Base-by-base conservation (phyloP, 2,797 vertebrate species). In the Arremon aurantiirostris region DNA sequence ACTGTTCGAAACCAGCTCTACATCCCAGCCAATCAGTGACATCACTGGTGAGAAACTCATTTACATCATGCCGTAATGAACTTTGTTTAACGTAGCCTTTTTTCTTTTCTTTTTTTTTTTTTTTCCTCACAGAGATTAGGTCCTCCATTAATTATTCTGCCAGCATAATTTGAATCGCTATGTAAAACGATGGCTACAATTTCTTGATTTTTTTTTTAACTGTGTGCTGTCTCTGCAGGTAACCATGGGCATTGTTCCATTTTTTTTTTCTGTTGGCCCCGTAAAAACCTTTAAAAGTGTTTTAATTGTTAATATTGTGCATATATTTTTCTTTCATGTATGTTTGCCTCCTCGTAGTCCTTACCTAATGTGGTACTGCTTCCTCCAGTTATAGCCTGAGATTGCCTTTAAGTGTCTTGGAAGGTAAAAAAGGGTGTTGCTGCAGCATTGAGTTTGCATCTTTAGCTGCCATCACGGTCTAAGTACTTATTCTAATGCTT, bases 11-110 rank as follows among this genome's bases (percentile, higher is more conserved):
- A 98, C 97, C 97, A 97, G 97, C 98, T 98, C 97, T 97, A 97
- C 98, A 96, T 97, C 97, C 97, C 97, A 98, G 97, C 98, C 98
- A 98, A 98, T 98, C 98, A 98, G 98, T 97, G 98, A 97, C 98
- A 98, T 98, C 97, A 98, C 96, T 98, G 98, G 98, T 98, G 98
- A 98, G 98, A 98, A 98, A 98, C 98, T 98, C 97, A 98, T 98
- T 99, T 98, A 97, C 98, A 98, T 99, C 98, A 98, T 98, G 97
- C 97, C 96, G 97, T 98, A 99, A 99, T 98, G 98, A 99, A 98
- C 98, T 98, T 98, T 98, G 98, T 98, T 98, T 98, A 98, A 98
- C 98, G 98, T 98, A 98, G 97, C 97, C 96, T 97, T 97, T 98
- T 97, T 97, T 97, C 85, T 90, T 93, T 93, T 84, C 37, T 97